Evolutionary conservation across 2,113 vertebrate species (phyloP), one percentile per base, ranked within the genome.

Genomic region (Piprites chloris): DNA sequence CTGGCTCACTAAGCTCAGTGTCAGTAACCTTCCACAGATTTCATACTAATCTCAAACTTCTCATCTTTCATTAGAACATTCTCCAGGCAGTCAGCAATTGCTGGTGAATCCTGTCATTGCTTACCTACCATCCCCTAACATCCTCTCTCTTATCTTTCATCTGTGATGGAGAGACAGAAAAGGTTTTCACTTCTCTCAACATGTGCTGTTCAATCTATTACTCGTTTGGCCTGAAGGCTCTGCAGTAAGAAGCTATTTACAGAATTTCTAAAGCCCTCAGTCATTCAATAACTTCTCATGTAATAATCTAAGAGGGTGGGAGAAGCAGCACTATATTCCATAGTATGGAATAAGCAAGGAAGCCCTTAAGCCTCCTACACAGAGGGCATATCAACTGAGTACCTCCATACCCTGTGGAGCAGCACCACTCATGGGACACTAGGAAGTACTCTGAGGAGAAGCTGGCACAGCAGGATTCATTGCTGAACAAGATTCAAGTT

Each of bases 111-210:
- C 24, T 58, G 42, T 14, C 53, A n/a, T 2, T 66, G 30, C n/a
- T 66, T 50, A 61, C 23, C 47, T 42, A 46, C 23, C 17, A 39
- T 39, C 16, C 37, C 47, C 33, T 62, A 15, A 55, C 5, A 33
- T 62, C 26, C 49, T 7, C 7, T 46, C 28, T 63, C 56, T 52
- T 46, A 72, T 58, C n/a, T 84, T 56, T 35, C 21, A 49, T 18
- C 42, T 0, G 0, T 33, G 28, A 63, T 3, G 11, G 23, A 61
- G 19, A 67, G 47, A 50, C 5, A 79, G 30, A 56, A 74, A 63
- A 84, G 21, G 15, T 32, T 42, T 50, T 56, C 18, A 78, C 15
- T 75, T 56, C 22, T 74, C 50, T 75, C 62, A 66, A 17, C 37
- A 49, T 53, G 67, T 84, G 58, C 47, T 69, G 19, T 66, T 75